phyloP scores from a whole-genome alignment of 2,797 vertebrate species.

The Alca torda region DNA sequence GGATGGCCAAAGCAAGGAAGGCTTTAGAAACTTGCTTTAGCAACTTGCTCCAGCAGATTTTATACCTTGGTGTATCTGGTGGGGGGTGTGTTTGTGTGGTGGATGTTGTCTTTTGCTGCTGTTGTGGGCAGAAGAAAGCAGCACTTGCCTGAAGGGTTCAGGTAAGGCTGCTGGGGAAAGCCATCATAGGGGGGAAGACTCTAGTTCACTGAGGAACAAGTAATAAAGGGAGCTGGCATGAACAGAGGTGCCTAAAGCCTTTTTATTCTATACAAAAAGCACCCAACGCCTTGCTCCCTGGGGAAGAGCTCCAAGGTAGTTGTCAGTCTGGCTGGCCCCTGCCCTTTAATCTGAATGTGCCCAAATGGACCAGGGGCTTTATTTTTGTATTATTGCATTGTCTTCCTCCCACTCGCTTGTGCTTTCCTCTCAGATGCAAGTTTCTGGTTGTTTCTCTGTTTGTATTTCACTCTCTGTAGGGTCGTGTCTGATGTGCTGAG shows the following conservation, averaged over 20 bases:
- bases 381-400: slow-evolving; percentile 14
- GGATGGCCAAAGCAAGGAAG: background rate
- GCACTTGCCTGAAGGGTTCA: background rate
- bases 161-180: background rate
- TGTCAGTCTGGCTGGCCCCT: background rate
- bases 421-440: slow-evolving; percentile 39
- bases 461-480: background rate
- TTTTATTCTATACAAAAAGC: background rate
- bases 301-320: background rate
- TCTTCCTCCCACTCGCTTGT: slow-evolving; percentile 23
- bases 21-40: background rate
- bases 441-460: slow-evolving; percentile 20
- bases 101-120: background rate
- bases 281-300: background rate
- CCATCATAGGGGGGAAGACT: background rate
- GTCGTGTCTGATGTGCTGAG: background rate
- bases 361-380: slow-evolving; percentile 29
- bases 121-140: background rate
- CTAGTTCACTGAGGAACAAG: background rate
- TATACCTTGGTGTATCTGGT: background rate
- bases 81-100: background rate
- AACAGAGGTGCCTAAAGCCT: background rate
- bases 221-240: background rate
- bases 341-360: slow-evolving; percentile 14
- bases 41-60: background rate